Conservation (phyloP, 2,888 invertebrate species). For the Epiblema foenella region DNA sequence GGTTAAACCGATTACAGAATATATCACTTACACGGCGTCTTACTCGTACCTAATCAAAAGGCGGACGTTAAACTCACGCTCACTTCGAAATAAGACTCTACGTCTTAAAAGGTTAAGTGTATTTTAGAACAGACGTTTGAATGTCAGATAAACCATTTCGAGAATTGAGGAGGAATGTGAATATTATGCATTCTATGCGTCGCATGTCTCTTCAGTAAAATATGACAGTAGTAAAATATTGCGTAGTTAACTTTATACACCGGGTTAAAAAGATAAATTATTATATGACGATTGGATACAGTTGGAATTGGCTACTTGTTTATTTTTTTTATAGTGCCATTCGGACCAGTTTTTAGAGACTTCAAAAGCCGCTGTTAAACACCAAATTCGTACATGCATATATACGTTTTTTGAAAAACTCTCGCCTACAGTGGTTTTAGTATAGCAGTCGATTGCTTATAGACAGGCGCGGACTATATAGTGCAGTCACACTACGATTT, state of each 20-base stretch:
- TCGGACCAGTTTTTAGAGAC: no score
- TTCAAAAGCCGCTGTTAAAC: no score
- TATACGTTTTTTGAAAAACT: no score
- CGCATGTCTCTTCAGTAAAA: conserved; percentile 5
- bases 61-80: not conserved
- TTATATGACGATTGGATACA: no score
- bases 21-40: not conserved
- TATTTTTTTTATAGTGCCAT: no score
- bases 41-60: not conserved
- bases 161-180: not conserved
- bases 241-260: not conserved
- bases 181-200: not conserved
- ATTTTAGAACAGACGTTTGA: not conserved
- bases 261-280: no score
- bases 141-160: not conserved
- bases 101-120: not conserved
- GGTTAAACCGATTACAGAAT: conserved; percentile 20
- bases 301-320: no score
- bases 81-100: not conserved
- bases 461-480: no score
- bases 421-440: no score
- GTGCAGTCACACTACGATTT: not conserved
- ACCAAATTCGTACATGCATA: no score
- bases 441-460: not conserved
- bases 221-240: not conserved